Base-by-base conservation (phyloP, 2,113 vertebrate species). In the Stomatorhinus ivindoensis region DNA sequence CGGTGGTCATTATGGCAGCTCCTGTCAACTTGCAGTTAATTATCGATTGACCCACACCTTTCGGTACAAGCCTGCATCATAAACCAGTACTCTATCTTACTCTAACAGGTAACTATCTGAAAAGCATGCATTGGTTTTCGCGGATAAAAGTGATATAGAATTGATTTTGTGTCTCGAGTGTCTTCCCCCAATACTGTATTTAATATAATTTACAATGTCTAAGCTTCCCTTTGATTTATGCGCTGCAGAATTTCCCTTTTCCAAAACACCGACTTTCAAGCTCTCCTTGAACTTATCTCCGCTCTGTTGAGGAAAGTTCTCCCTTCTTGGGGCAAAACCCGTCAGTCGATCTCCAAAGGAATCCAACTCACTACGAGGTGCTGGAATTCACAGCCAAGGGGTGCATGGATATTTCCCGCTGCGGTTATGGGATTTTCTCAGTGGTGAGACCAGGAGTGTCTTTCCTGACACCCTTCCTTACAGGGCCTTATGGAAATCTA, bases 361-460 rank as follows among this genome's bases (percentile, higher is more conserved):
- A 73, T 11, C 15, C 86, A 90, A 89, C 90, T 89, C 90, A 89
- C 90, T 89, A 93, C 93, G 93, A 91, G 90, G 48, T 90, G 89
- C 88, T 90, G 90, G 90, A 91, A 90, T 89, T 24, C 91, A 87
- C 88, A 93, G 88, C 91, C 90, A 84, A 24, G 80, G 61, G 86
- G 91, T 73, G 93, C 89, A 61, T 98, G 97, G 96, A 92, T 95
- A 84, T 92, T 96, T 92, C 95, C 96, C 89, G 96, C 95, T 0
- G 93, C 90, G 82, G 93, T 97, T 91, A 96, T 35, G 97, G 97
- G 86, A 97, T 97, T 93, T 97, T 95, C 91, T 95, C 94, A 90
- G 96, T 89, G 92, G 95, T 97, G 89, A 94, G 97, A 90, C 96
- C 96, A 55, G 96, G 94, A 3, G 96, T 97, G 92, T 96, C 96